Percentiles rank a stretch among this genome's conserved stretches.
These are phyloP conservation scores for Apotomis betuletana DNA, from an alignment of 2,888 invertebrate species.

Conservation along the genomic window DNA sequence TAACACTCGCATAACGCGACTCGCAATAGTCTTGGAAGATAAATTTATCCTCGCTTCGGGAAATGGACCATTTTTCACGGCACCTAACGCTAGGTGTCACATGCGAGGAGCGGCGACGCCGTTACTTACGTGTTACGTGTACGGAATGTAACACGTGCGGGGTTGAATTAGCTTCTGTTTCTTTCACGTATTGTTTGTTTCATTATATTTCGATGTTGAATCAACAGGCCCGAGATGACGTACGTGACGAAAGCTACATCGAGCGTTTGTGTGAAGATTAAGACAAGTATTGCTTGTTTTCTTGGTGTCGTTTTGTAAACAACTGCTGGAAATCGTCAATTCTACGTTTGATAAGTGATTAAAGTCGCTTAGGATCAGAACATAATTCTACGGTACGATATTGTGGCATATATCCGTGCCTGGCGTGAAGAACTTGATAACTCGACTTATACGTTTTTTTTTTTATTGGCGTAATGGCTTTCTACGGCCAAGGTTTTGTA, in stretches of 20 bases:
- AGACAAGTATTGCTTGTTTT: not conserved
- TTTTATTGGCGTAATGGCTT: too few species aligned
- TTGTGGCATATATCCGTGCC: too few species aligned
- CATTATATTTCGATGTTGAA: conserved; percentile 55
- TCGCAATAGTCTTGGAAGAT: conserved; percentile 77
- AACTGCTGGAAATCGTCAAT: too few species aligned
- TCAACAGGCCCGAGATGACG: conserved; percentile 46
- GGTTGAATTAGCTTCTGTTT: conserved; percentile 67
- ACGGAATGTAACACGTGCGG: conserved; percentile 67
- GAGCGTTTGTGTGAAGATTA: not conserved
- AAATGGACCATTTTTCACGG: conserved; percentile 80
- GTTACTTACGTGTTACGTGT: conserved; percentile 75
- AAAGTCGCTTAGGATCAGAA: too few species aligned
- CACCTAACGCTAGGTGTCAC: conserved; percentile 80
- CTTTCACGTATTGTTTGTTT: conserved; percentile 62
- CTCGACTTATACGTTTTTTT: too few species aligned
- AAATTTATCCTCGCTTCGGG: conserved; percentile 78
- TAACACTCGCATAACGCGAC: conserved; percentile 75
- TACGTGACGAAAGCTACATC: conserved; percentile 30
- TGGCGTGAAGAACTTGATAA: too few species aligned
- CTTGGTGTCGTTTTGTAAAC: not conserved
- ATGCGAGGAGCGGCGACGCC: conserved; percentile 75
- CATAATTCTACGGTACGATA: too few species aligned
- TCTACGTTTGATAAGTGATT: too few species aligned
- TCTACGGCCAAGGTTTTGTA: too few species aligned